phyloP scores from a whole-genome alignment of 2,888 invertebrate genomes.

The Mongoloraphidia duomilia region DNA sequence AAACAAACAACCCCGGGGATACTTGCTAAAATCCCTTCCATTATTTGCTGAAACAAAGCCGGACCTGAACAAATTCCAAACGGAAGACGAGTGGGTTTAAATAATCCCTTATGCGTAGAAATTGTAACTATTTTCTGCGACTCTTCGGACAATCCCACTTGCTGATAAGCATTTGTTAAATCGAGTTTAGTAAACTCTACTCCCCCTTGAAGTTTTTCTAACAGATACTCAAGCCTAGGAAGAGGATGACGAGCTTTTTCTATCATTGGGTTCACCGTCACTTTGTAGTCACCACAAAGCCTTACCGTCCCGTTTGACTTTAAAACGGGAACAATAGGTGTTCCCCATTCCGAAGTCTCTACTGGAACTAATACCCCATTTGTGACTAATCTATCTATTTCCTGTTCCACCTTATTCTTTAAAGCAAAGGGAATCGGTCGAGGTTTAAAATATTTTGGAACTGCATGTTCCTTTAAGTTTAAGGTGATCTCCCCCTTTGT shows the following conservation, averaged over 20 bases:
- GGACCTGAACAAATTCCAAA: constrained; percentile 20
- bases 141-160: constrained; percentile 4
- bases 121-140: constrained; percentile 6
- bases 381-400: constrained; percentile 12
- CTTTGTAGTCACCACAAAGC: constrained; percentile 22
- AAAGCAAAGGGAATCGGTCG: constrained; percentile 15
- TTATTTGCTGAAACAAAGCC: constrained; percentile 19
- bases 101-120: constrained; percentile 7
- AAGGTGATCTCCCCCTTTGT: not conserved
- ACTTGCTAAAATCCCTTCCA: constrained; percentile 17
- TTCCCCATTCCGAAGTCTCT: constrained; percentile 19
- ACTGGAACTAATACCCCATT: constrained; percentile 14
- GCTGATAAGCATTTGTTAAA: constrained; percentile 7
- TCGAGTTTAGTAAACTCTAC: constrained; percentile 16
- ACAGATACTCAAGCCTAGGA: constrained; percentile 9
- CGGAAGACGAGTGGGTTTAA: constrained; percentile 11
- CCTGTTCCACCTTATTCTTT: constrained; percentile 3
- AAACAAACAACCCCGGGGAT: constrained; percentile 17
- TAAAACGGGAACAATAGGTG: constrained; percentile 20
- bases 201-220: constrained; percentile 14
- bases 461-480: constrained; percentile 5
- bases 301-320: constrained; percentile 17
- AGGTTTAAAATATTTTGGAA: constrained; percentile 16
- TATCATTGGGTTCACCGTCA: constrained; percentile 9
- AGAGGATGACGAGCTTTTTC: constrained; percentile 5